Base-by-base conservation (phyloP, 1,140 invertebrate species). In the Drosophila baimaii region DNA sequence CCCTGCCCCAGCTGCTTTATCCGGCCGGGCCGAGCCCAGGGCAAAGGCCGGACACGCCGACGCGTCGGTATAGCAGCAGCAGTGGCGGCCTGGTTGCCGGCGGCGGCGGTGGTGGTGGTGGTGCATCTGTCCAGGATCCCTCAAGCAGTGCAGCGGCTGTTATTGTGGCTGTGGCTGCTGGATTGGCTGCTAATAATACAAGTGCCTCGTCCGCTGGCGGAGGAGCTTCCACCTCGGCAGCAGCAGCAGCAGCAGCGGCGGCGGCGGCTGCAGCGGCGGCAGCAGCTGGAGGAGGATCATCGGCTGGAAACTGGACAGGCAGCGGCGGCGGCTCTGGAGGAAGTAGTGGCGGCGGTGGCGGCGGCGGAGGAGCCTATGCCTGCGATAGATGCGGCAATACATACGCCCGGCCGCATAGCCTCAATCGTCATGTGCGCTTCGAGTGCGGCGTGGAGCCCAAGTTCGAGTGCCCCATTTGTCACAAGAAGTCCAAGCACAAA, bases 401-500 rank as follows among this genome's bases (percentile, higher is more conserved):
- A 6, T 95, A 95, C 79, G 92, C 92, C 2, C 92, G 93, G n/a
- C 92, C 92, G 10, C 94, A 95, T 47, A 95, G 94, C 58, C 82
- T 95, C 5, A 94, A 94, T 63, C 92, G 95, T 8, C 95, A 95
- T 70, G 93, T 95, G 43, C 93, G 93, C 63, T 95, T 95, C 77
- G 95, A 95, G 69, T 95, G 95, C 74, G 95, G 95, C 31, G 93
- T 95, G 19, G 79, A 94, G 59, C 94, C 94, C 0, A 93, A 92
- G 55, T 94, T 94, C 78, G 92, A 93, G 46, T 95, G 94, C 76
- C 93, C 93, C 13, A 92, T 93, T 68, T 95, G 94, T 79, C 93
- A 94, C 77, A 94, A 94, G 86, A 93, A 93, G 56, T 95, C 94
- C 23, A 94, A 94, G 79, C 93, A 94, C 66, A 94, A 94, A 82